Conservation (phyloP, 2,888 invertebrate genomes). For the Allophyes oxyacanthae region DNA sequence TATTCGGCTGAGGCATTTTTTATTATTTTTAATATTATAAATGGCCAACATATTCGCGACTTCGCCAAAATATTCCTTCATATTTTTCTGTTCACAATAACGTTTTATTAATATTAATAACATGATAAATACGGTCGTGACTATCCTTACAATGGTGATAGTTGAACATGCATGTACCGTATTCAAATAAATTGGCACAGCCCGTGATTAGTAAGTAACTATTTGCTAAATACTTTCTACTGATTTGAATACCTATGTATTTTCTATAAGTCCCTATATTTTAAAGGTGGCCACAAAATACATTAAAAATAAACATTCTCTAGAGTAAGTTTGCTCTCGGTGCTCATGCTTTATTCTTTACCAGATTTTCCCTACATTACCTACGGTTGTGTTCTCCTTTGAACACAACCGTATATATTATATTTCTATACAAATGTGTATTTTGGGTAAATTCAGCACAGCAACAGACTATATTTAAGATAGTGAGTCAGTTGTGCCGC, state of each 20-base stretch:
- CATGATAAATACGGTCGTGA: constrained; percentile 33
- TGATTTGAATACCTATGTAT: constrained; percentile 22
- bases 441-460: constrained; percentile 14
- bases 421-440: neutral
- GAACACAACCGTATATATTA: too few species aligned
- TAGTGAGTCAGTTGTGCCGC: constrained; percentile 28
- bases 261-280: too few species aligned
- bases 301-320: too few species aligned
- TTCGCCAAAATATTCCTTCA: constrained; percentile 75
- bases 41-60: constrained; percentile 75
- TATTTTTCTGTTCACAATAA: constrained; percentile 57
- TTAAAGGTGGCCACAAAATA: too few species aligned
- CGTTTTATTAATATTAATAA: constrained; percentile 46
- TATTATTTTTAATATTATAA: constrained; percentile 83
- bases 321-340: too few species aligned
- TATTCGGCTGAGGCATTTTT: constrained; percentile 74
- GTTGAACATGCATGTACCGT: constrained; percentile 24
- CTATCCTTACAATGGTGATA: constrained; percentile 27
- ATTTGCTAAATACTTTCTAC: constrained; percentile 41
- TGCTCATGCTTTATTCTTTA: too few species aligned
- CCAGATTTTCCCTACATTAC: too few species aligned
- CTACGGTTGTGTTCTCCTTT: neutral
- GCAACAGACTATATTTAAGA: constrained; percentile 18
- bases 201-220: constrained; percentile 35
- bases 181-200: constrained; percentile 46